These are phyloP conservation scores for Embidobia sp. DNA, from an alignment of 2,888 invertebrate genomes.

Conservation along the genomic window DNA sequence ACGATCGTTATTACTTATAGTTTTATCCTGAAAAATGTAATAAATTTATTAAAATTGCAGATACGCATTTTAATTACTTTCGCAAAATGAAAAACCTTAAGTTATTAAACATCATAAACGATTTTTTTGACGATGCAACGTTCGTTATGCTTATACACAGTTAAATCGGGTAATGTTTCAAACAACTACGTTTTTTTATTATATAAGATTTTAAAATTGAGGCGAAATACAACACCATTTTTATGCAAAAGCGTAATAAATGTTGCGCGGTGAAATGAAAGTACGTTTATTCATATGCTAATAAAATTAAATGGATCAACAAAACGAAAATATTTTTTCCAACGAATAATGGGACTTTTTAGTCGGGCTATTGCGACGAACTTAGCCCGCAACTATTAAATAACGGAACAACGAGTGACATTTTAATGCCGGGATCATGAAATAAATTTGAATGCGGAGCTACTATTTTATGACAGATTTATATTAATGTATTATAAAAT, in stretches of 20 bases:
- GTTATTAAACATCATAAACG: too few species aligned
- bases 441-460: constrained; percentile 57
- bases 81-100: too few species aligned
- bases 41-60: too few species aligned
- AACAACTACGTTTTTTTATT: constrained; percentile 40
- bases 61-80: too few species aligned
- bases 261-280: constrained; percentile 38
- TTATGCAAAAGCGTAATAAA: constrained; percentile 49
- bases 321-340: constrained; percentile 60
- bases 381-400: constrained; percentile 55
- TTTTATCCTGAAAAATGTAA: too few species aligned
- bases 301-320: constrained; percentile 61
- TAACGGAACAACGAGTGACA: constrained; percentile 47
- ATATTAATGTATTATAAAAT: constrained; percentile 63
- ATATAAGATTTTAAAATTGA: constrained; percentile 30
- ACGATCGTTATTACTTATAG: too few species aligned
- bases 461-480: constrained; percentile 61
- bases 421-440: constrained; percentile 49
- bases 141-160: constrained; percentile 17
- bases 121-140: constrained; percentile 10
- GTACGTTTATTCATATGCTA: constrained; percentile 56
- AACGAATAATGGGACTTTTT: constrained; percentile 51
- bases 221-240: constrained; percentile 40
- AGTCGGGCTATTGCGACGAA: constrained; percentile 48
- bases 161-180: constrained; percentile 22